Base-by-base conservation (phyloP, 1,140 invertebrate genomes). In the Drosophila rufa region DNA sequence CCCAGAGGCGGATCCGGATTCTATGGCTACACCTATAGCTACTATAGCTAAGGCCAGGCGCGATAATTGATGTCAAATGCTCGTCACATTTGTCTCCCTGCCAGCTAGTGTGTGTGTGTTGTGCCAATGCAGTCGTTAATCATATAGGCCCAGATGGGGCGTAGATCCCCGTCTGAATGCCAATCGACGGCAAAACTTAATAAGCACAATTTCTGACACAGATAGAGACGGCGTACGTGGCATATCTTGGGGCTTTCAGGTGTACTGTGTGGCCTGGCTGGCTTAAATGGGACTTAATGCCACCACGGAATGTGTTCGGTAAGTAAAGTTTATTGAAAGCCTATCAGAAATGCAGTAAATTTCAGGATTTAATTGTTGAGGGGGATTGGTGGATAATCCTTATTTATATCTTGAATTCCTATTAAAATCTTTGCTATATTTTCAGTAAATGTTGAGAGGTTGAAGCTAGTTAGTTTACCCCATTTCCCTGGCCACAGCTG, bases 21-120 rank as follows among this genome's bases (percentile, higher is more conserved):
- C n/a, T 30, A 57, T 19, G 6, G 59, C 50, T 30, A 25, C 36
- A 9, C 38, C 27, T 17, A 30, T 7, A 33, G 51, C 15, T 36
- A 51, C 48, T n/a, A 33, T 33, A n/a, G 45, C 74, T 78, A 61
- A 61, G 57, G 48, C 45, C 77, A 58, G 78, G 85, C 64, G 85
- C 75, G 81, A 90, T 90, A 90, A 89, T 89, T 89, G 85, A 89
- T 89, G 85, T 89, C 85, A 89, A 89, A 81, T 75, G 85, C 69
- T 77, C 55, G 78, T 84, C 69, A 75, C 75, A 79, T 79, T 79
- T 79, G 77, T 79, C 69, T 73, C 68, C 42, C 33, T 67, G 67
- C 53, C 38, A 47, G 58, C 17, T 6, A 9, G 19, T 36, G 42
- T 47, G 46, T 36, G 33, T 22, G 40, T 22, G 17, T 43, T 43